Conservation (phyloP, 92 coral and sea anemone species). For the Epizoanthus rinbou region DNA sequence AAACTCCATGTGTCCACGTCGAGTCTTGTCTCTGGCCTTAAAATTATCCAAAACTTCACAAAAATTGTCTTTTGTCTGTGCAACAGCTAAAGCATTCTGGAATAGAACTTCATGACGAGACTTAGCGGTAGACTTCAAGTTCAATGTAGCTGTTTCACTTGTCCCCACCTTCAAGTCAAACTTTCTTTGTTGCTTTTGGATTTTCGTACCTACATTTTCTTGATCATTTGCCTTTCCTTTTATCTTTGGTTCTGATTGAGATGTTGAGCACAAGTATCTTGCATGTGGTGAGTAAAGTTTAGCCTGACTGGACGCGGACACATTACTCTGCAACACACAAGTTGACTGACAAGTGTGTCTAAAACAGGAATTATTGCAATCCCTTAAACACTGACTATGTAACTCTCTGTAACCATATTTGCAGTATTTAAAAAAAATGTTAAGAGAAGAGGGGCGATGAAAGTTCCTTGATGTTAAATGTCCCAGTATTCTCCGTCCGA, state of each 20-base stretch:
- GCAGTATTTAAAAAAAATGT: not conserved
- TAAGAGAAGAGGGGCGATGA: not conserved
- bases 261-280: conserved; percentile 18
- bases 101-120: conserved; percentile 59
- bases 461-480: not conserved
- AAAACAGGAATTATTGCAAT: not conserved
- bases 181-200: conserved; percentile 22
- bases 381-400: not conserved
- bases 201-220: conserved; percentile 43
- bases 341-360: not conserved
- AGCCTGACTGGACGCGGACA: not conserved
- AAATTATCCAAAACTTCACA: conserved; percentile 69
- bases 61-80: conserved; percentile 75
- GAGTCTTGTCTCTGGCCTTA: conserved; percentile 62
- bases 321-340: not conserved
- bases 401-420: not conserved
- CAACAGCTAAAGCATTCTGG: conserved; percentile 62
- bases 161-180: conserved; percentile 56
- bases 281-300: not conserved
- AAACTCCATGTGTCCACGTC: conserved; percentile 87
- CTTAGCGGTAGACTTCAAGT: not conserved
- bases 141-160: conserved; percentile 32
- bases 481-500: not conserved
- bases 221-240: not conserved
- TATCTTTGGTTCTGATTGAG: not conserved